These are phyloP conservation scores for Podarcis cretensis DNA, from an alignment of 2,113 vertebrate species.

Conservation along the genomic window DNA sequence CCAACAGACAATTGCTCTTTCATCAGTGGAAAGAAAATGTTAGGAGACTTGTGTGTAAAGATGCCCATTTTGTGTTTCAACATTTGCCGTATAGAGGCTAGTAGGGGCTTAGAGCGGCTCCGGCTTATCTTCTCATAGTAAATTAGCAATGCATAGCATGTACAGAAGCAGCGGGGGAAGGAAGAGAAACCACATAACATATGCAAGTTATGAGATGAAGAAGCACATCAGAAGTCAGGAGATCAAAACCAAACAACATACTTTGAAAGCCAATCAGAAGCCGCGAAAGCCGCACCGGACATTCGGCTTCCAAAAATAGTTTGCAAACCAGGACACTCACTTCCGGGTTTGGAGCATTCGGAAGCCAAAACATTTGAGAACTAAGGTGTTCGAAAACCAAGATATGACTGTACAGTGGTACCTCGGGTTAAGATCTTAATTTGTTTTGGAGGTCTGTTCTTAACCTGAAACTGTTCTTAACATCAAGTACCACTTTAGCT, in stretches of 20 bases:
- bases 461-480: no score
- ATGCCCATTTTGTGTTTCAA: slow-evolving; percentile 25
- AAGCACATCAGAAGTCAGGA: slow-evolving; percentile 26
- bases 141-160: neutral
- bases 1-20: slow-evolving; percentile 17
- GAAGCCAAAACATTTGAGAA: no score
- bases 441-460: no score
- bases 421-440: no score
- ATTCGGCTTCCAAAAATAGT: no score
- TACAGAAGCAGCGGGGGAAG: neutral
- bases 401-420: no score
- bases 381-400: neutral
- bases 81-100: neutral
- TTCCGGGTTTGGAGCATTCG: no score
- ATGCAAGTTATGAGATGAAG: slow-evolving; percentile 23
- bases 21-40: neutral
- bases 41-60: slow-evolving; percentile 21
- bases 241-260: neutral
- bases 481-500: no score
- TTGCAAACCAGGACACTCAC: no score
- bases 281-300: accelerated
- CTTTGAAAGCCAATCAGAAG: no score
- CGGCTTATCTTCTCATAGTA: slow-evolving; percentile 11
- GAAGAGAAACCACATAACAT: neutral
- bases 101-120: slow-evolving; percentile 21